Conservation (phyloP, 2,888 invertebrate genomes). For the Galerucella calmariensis region DNA sequence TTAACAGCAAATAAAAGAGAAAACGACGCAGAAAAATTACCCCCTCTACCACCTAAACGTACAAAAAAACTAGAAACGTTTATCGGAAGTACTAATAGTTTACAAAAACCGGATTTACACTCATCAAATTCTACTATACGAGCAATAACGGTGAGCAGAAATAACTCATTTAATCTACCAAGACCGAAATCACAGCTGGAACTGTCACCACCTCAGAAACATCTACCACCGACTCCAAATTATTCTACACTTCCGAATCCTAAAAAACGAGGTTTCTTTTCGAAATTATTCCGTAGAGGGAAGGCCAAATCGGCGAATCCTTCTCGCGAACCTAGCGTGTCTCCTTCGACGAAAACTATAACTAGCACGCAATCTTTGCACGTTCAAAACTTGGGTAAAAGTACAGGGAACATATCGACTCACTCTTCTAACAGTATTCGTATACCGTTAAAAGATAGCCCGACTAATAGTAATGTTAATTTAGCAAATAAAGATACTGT, state of each 20-base stretch:
- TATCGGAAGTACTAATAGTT: slow-evolving; percentile 56
- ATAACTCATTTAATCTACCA: slow-evolving; percentile 58
- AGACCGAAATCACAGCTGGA: slow-evolving; percentile 59
- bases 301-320: slow-evolving; percentile 65
- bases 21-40: slow-evolving; percentile 68
- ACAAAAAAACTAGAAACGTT: slow-evolving; percentile 69
- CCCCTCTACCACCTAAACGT: slow-evolving; percentile 85
- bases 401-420: slow-evolving; percentile 62
- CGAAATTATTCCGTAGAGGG: slow-evolving; percentile 72
- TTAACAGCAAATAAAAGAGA: slow-evolving; percentile 62
- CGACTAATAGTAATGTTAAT: slow-evolving; percentile 39
- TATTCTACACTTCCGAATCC: slow-evolving; percentile 66
- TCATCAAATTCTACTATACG: slow-evolving; percentile 49
- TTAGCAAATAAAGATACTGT: slow-evolving; percentile 29
- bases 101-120: slow-evolving; percentile 46
- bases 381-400: slow-evolving; percentile 51
- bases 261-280: slow-evolving; percentile 73
- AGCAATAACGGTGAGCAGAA: slow-evolving; percentile 52
- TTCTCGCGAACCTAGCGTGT: slow-evolving; percentile 57
- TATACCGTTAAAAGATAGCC: slow-evolving; percentile 74
- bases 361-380: slow-evolving; percentile 60
- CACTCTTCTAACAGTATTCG: slow-evolving; percentile 67
- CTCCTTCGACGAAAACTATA: slow-evolving; percentile 46
- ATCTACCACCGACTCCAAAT: slow-evolving; percentile 64
- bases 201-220: slow-evolving; percentile 55